phyloP scores from a whole-genome alignment of 2,888 invertebrate genomes.

The Dusona sp. region DNA sequence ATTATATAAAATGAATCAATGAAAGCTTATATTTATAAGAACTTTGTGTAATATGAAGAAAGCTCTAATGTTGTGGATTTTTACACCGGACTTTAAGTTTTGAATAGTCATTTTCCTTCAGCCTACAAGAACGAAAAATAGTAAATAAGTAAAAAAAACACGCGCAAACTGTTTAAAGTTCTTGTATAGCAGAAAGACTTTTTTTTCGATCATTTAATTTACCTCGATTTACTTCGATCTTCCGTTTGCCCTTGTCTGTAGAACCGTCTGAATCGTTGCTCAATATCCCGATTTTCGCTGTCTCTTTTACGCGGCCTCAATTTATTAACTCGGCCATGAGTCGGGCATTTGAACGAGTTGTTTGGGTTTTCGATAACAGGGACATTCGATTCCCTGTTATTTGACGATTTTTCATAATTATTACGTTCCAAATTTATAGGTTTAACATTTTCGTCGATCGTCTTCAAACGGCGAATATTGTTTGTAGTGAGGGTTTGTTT shows the following conservation, averaged over 20 bases:
- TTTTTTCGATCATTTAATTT: constrained; percentile 6
- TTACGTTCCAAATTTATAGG: neutral
- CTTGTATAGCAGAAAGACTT: neutral
- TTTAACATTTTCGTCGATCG: neutral
- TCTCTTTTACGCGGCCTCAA: constrained; percentile 64
- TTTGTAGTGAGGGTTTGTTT: constrained; percentile 15
- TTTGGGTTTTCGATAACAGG: neutral
- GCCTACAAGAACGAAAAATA: constrained; percentile 51
- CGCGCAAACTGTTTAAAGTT: neutral
- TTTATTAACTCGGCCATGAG: neutral
- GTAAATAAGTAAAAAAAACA: neutral
- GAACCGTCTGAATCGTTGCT: constrained; percentile 71
- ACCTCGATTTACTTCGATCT: constrained; percentile 39
- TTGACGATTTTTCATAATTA: neutral
- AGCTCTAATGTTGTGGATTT: constrained; percentile 10
- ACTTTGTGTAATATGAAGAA: neutral
- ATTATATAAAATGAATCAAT: neutral
- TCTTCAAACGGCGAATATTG: constrained; percentile 22
- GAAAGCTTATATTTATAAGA: neutral
- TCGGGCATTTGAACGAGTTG: neutral
- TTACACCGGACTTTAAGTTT: constrained; percentile 50
- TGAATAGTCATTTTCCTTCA: constrained; percentile 12
- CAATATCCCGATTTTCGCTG: constrained; percentile 60
- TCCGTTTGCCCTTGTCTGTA: constrained; percentile 55
- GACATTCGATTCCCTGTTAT: neutral